Base-by-base conservation (phyloP, 2,797 vertebrate species). In the Ctenosaura bakeri region DNA sequence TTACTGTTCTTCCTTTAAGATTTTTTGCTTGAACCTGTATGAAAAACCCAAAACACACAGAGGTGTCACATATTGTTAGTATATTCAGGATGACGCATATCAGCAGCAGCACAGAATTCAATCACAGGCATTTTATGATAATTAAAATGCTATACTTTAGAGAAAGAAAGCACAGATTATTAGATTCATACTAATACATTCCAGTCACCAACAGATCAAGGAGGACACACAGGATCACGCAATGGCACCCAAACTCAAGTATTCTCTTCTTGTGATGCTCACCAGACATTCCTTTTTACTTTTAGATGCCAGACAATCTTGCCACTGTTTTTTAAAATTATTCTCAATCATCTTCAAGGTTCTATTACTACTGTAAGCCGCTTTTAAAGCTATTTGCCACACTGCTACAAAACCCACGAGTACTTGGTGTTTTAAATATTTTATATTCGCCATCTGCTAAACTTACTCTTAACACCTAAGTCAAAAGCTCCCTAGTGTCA, bases 11-110 rank as follows among this genome's bases (percentile, higher is more conserved):
- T 90, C 99, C 99, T 97, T 98, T 99, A 89, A 99, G 97, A 79
- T 95, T 97, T 97, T 99, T 99, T 94, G 98, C 98, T 92, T 98
- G 98, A 94, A 99, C 98, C 99, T 99, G 94, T 62, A 90, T 50
- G 87, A 92, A 97, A 95, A 90, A 69, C 79, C 26, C 93, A 91
- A 54, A 46, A 93, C 62, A 89, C 9, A 38, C 24, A 38, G 4
- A 56, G 7, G 5, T 71, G 14, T 92, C 77, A 95, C 91, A 93
- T 91, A 89, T 92, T 92, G 88, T 32, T 93, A 86, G 88, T 59
- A 91, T 82, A 46, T 7, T 62, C 35, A 42, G 66, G n/a, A 86
- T 29, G 13, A 29, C 2, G 29, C 6, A 54, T 77, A 83, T 38
- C 22, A 14, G 1, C n/a, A 77, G 64, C 22, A 38, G 6, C 64